Base-by-base conservation (phyloP, 2,888 invertebrate genomes). In the Drosophila algonquin region DNA sequence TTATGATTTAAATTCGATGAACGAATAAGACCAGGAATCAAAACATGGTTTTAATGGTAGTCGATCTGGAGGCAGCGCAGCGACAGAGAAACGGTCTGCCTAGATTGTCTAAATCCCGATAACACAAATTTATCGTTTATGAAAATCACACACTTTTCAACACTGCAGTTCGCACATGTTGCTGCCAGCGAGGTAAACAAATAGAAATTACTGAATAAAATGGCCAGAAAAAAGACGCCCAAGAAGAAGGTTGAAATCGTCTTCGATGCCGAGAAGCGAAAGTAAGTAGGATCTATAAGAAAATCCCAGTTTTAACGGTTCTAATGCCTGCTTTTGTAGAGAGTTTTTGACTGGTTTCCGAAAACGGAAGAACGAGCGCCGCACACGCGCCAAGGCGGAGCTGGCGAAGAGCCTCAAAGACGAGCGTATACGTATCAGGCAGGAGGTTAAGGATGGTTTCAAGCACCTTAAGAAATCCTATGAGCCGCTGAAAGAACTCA, bases 301-400 rank as follows among this genome's bases (percentile, higher is more conserved):
- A 2, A 2, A 24, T 10, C 0, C 8, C 6, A 9, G 7, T 2
- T 6, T 2, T 10, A 4, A 1, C 0, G 2, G 6, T 18, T 30
- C 5, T 21, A n/a, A 46, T 10, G 5, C 7, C n/a, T 1, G 3
- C n/a, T 62, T 50, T 18, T 57, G 27, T 67, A 97, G 97, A 88
- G 96, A 97, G 52, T 97, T 96, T 90, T 92, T 97, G 32, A 95
- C 95, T 75, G 97, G 97, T 2, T 97, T 97, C 90, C 96, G 94
- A 52, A 97, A 96, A 92, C 93, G 97, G 74, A 97, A 97, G 90
- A 91, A 96, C 51, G 95, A 96, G 90, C 93, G 97, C 52, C 95
- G 95, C 88, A 95, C 95, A 81, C 95, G 95, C 80, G 96, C 96
- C 0, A 94, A 96, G 87, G 95, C 95, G 75, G 94, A 96, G 77